Evolutionary conservation across 2,888 invertebrate genomes (phyloP), one percentile per base, ranked within the genome.

Genomic region (Amiota minor): DNA sequence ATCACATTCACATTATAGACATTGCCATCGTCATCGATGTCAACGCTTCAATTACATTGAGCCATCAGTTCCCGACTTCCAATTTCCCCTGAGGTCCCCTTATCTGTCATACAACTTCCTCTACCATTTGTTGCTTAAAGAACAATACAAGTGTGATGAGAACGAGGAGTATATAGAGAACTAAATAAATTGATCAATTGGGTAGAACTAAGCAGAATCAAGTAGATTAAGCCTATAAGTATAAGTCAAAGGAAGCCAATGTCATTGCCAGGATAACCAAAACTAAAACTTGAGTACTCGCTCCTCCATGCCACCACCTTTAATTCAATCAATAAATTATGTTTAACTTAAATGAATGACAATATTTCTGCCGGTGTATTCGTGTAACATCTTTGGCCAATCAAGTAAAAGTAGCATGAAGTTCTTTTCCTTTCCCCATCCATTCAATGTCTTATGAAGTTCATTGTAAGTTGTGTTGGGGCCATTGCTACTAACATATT

Each of bases 131-230:
- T 35, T 35, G 35, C 35, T 8, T 35, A 35, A 35, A 35, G 2
- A n/a, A n/a, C 50, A n/a, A 45, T 45, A 64, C 14, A 61, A 23
- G 20, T n/a, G 46, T n/a, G 16, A 46, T 47, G 67, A 67, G 50
- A 53, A 20, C 46, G 45, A 62, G 1, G 62, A n/a, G 20, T 62
- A 18, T 10, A 56, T 18, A 11, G 47, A n/a, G 12, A 50, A 20
- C 16, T 18, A 35, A 8, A 18, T 62, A 76, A 86, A 83, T 83
- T 86, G 86, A 80, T 83, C 83, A 81, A 80, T 86, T 81, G 83
- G 84, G 85, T 78, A 76, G 81, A 80, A 85, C 86, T 83, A 86
- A 78, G 78, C 74, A 56, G 74, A 50, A 35, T 35, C 35, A 8
- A 35, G 35, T 35, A 3, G 35, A 35, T 35, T 35, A 4, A 35